Evolutionary conservation across 1,140 invertebrate genomes (phyloP), one percentile per base, ranked within the genome.

Genomic region (Drosophila ficusphila): DNA sequence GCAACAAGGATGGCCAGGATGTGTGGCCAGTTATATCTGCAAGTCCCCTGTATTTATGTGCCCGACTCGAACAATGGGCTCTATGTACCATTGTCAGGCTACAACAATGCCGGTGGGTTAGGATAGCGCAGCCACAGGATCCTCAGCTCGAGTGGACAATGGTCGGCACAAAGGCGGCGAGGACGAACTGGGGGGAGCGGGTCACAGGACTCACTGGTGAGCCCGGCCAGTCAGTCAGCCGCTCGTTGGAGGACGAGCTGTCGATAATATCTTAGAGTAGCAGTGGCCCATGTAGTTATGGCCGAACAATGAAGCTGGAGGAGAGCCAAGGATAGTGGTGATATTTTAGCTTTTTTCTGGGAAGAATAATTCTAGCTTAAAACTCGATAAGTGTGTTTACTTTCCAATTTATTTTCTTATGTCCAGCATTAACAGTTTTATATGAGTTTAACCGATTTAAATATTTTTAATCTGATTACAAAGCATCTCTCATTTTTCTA

Each of bases 261-360:
- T 86, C 82, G 81, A 86, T 86, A 88, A 88, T 88, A 88, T 88
- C 83, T 89, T 89, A 78, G 83, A 88, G 76, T 88, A 74, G 70
- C 82, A 77, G 69, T 73, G 72, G 39, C 68, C 68, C 76, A 88
- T 76, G 77, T 88, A 74, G 81, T 75, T 75, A 76, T 53, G 29
- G 68, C 39, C 73, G 54, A 86, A 81, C 82, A 86, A 86, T 88
- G 69, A 33, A 72, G 68, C 68, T 72, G 68, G 68, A 72, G 68
- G 25, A 61, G 38, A 27, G 48, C 39, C 68, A 61, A 44, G 23
- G 31, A 18, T 12, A 19, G 48, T 3, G 61, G 21, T 68, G 34
- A 3, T 8, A 18, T 0, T 1, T 38, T 16, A 4, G 54, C 4
- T 11, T 0, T 8, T 14, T 25, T 33, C 18, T 19, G 0, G 2